Conservation (phyloP, 2,797 vertebrate species). For the Mustela erminea region DNA sequence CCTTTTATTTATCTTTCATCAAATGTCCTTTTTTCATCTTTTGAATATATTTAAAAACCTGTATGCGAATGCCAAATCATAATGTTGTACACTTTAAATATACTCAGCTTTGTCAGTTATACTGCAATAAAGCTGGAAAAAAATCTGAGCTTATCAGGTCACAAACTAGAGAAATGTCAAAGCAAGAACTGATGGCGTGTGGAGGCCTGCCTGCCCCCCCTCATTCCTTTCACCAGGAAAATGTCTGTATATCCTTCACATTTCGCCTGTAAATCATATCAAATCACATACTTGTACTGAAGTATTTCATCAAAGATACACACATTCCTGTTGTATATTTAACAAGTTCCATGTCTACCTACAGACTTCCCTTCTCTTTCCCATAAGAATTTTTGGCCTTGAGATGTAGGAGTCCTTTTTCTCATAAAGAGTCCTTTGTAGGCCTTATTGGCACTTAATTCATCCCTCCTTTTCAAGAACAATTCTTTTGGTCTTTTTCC, state of each 20-base stretch:
- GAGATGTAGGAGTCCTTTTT: background rate
- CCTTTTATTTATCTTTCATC: background rate
- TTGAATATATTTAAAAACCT: background rate
- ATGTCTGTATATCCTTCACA: background rate
- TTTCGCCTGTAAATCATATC: slow-evolving; percentile 6
- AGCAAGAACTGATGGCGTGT: background rate
- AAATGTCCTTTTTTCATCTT: slow-evolving; percentile 8
- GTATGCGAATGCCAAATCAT: background rate
- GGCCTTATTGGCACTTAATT: background rate
- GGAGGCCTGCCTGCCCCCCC: background rate
- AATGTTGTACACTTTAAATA: background rate
- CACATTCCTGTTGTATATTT: background rate
- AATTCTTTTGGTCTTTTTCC: background rate
- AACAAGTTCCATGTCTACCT: background rate
- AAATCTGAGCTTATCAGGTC: background rate
- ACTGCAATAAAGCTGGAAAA: background rate
- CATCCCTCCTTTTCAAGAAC: slow-evolving; percentile 18
- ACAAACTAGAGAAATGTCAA: slow-evolving; percentile 6
- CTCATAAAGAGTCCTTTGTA: background rate
- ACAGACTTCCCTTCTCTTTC: background rate
- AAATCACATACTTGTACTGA: background rate
- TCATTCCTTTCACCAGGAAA: background rate
- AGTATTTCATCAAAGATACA: slow-evolving; percentile 32
- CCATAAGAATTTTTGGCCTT: background rate
- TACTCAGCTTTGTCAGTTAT: background rate